A percentile compares a stretch with the other conserved stretches of the same genome.
These are phyloP conservation scores for Apteryx owenii DNA, from an alignment of 2,113 vertebrate genomes.

Conservation along the genomic window DNA sequence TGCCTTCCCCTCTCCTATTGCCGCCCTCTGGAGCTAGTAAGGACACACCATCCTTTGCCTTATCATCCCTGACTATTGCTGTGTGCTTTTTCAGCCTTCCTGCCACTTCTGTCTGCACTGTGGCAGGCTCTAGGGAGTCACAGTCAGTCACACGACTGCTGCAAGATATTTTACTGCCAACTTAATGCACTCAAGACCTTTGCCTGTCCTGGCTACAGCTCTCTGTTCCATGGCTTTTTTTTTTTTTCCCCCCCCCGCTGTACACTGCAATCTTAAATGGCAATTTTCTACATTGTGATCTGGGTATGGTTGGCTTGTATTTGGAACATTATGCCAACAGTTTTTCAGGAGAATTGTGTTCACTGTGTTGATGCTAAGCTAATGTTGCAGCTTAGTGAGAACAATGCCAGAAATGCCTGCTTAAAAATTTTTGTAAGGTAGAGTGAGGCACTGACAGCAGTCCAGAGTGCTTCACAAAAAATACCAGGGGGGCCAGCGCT, in stretches of 20 bases:
- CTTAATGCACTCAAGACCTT: neutral
- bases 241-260: neutral
- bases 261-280: neutral
- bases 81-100: neutral
- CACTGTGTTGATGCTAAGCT: neutral
- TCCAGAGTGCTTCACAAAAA: neutral
- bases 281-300: neutral
- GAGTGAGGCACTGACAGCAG: neutral
- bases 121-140: neutral
- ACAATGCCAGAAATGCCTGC: neutral
- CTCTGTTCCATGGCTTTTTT: neutral
- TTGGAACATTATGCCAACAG: neutral
- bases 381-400: neutral
- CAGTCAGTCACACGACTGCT: neutral
- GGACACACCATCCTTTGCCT: neutral
- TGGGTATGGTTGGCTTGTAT: neutral
- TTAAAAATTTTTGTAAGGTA: neutral
- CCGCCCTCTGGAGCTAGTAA: neutral
- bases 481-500: neutral
- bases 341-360: neutral
- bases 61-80: neutral
- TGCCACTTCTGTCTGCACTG: neutral
- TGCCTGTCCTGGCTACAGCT: neutral
- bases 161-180: neutral
- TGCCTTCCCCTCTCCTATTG: neutral